Conservation (phyloP, 2,113 vertebrate genomes). For the Tringa solitaria region DNA sequence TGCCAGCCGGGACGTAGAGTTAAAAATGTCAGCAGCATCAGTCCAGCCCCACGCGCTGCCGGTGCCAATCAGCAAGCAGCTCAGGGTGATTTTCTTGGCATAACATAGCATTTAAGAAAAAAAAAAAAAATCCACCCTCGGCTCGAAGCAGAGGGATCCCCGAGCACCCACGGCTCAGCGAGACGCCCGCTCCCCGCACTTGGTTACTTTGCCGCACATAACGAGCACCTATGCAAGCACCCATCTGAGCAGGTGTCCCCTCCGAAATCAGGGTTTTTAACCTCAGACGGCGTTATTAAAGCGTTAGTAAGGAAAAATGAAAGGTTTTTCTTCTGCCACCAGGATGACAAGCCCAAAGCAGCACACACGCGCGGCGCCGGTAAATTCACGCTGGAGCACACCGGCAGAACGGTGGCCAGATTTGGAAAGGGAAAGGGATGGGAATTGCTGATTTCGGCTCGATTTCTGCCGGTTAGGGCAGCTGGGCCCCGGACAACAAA, state of each 20-base stretch:
- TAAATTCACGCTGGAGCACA: fast-evolving
- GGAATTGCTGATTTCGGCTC: conserved; percentile 19
- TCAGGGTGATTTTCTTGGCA: background rate
- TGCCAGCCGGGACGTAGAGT: background rate
- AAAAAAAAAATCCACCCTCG: background rate
- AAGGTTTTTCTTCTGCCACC: background rate
- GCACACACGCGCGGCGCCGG: fast-evolving
- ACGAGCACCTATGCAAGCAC: fast-evolving
- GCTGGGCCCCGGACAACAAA: conserved; percentile 15
- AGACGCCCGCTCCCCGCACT: fast-evolving
- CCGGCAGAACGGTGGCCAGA: background rate
- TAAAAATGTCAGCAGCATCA: background rate
- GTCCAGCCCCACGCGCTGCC: background rate
- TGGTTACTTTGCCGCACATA: fast-evolving
- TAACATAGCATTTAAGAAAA: background rate
- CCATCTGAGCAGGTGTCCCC: background rate
- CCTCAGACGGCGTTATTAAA: fast-evolving
- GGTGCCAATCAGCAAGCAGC: background rate
- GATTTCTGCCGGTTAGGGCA: background rate
- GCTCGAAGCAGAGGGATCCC: background rate
- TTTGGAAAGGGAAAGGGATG: background rate
- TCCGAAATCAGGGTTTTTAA: fast-evolving
- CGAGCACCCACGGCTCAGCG: background rate
- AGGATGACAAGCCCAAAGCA: background rate
- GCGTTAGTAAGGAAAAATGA: background rate